phyloP scores from a whole-genome alignment of 2,888 invertebrate species.

The Agonopterix subpropinquella region DNA sequence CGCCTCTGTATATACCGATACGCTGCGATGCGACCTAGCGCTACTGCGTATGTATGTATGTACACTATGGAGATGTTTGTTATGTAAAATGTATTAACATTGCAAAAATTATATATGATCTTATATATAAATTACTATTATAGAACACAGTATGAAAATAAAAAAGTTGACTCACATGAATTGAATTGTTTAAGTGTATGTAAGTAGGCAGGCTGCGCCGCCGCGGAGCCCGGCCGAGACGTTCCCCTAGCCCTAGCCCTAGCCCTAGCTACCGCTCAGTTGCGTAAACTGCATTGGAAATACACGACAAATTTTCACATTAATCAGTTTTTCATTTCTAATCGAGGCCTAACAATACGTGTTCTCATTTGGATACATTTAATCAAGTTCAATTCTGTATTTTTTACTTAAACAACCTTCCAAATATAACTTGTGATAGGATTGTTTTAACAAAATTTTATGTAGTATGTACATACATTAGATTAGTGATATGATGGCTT shows the following conservation, averaged over 20 bases:
- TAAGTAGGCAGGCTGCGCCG: conserved; percentile 34
- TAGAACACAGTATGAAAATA: conserved; percentile 74
- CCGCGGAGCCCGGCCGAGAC: conserved; percentile 5
- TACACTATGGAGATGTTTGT: conserved; percentile 72
- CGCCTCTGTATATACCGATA: conserved; percentile 50
- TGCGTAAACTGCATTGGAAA: conserved; percentile 58
- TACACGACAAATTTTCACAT: conserved; percentile 66
- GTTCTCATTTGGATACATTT: conserved; percentile 6
- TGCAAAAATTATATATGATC: conserved; percentile 75
- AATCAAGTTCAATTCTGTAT: not conserved
- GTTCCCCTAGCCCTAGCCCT: conserved; percentile 4
- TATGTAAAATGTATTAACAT: conserved; percentile 76
- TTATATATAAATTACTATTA: conserved; percentile 75
- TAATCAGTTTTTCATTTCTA: conserved; percentile 61
- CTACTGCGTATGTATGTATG: conserved; percentile 57
- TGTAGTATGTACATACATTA: too few relatives aligned
- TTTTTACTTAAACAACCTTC: not conserved
- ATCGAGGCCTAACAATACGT: conserved; percentile 17
- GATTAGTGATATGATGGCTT: too few relatives aligned
- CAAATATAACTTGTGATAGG: too few relatives aligned
- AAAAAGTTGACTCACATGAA: conserved; percentile 72
- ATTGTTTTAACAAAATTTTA: too few relatives aligned
- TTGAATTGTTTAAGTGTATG: conserved; percentile 65
- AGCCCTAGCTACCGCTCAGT: conserved; percentile 32
- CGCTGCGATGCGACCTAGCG: conserved; percentile 43